Percentiles rank a stretch among this genome's conserved stretches.
Conservation (phyloP, 2,113 vertebrate species). For the Phyllostomus hastatus region DNA sequence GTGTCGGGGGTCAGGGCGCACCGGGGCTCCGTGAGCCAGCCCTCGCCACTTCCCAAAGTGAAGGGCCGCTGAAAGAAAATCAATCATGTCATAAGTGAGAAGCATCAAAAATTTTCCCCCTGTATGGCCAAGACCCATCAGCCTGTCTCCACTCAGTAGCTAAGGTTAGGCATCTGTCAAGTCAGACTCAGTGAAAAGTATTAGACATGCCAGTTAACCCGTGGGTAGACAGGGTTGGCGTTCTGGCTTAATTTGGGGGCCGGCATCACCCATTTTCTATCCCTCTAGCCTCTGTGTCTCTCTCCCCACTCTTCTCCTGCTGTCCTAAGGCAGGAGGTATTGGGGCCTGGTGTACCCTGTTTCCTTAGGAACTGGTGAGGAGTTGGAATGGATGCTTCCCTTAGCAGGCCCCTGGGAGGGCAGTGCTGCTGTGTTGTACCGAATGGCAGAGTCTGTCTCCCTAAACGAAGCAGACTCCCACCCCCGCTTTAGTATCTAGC, state of each 20-base stretch:
- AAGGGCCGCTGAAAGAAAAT: conserved; percentile 95
- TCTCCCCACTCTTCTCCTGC: not conserved
- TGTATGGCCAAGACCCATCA: conserved; percentile 86
- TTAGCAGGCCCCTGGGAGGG: not conserved
- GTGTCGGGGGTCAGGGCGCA: conserved; percentile 88
- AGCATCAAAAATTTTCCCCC: conserved; percentile 87
- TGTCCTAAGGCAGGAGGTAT: not conserved
- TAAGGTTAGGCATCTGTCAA: conserved; percentile 89
- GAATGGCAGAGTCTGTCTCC: not conserved
- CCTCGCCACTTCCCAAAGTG: conserved; percentile 86
- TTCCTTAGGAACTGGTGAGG: not conserved
- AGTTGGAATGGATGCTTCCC: not conserved
- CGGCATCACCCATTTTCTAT: conserved; percentile 25
- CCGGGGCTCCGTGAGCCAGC: conserved; percentile 84
- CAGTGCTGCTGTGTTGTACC: not conserved
- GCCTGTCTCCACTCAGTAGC: conserved; percentile 86
- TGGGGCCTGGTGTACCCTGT: not conserved
- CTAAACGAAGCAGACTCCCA: not conserved
- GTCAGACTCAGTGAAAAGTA: conserved; percentile 85
- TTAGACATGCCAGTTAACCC: conserved; percentile 90
- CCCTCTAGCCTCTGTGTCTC: not conserved
- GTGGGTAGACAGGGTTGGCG: conserved; percentile 78
- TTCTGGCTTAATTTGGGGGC: conserved; percentile 78
- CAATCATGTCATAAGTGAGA: conserved; percentile 94
- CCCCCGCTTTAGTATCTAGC: not conserved